Base-by-base conservation (phyloP, 2,113 vertebrate genomes). In the Ceyx cyanopectus region DNA sequence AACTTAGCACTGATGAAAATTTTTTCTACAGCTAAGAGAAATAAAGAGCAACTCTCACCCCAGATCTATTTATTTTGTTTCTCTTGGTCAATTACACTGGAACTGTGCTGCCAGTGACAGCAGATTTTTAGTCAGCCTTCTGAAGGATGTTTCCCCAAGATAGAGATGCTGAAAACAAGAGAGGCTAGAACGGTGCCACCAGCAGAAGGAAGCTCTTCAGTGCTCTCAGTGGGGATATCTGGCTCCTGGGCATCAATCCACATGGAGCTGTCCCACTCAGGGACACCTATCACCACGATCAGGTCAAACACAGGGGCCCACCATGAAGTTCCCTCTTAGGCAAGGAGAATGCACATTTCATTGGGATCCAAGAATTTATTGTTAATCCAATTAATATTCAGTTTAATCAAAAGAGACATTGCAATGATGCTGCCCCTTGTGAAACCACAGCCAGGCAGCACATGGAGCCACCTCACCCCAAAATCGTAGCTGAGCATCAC, bases 281-380 rank as follows among this genome's bases (percentile, higher is more conserved):
- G 76, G 73, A 20, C 32, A 15, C 7, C 15, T 10, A 0, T 7
- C 46, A 2, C 19, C 34, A 12, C 21, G 5, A 4, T 3, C 5
- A 7, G 10, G 17, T 26, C 7, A 6, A 37, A 8, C 40, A 3
- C 72, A 12, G 65, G 40, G 26, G 37, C 22, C 10, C 40, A 4
- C 8, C 6, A 10, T 15, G 2, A 14, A 50, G 46, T 16, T 53
- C 18, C 21, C 7, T 6, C 14, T 7, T 4, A 41, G 81, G 19
- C 45, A 53, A 58, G 46, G 22, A 70, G 20, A 22, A 60, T 41
- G 7, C 0, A 0, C 0, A 0, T 3, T 10, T 34, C 60, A 5
- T 1, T 6, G 20, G 58, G 19, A 50, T 17, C 61, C 30, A 43
- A 5, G 11, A 20, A 54, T 89, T 91, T 91, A 91, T 46, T 86